Conservation (phyloP, 2,113 vertebrate genomes). For the Trogon surrucura region DNA sequence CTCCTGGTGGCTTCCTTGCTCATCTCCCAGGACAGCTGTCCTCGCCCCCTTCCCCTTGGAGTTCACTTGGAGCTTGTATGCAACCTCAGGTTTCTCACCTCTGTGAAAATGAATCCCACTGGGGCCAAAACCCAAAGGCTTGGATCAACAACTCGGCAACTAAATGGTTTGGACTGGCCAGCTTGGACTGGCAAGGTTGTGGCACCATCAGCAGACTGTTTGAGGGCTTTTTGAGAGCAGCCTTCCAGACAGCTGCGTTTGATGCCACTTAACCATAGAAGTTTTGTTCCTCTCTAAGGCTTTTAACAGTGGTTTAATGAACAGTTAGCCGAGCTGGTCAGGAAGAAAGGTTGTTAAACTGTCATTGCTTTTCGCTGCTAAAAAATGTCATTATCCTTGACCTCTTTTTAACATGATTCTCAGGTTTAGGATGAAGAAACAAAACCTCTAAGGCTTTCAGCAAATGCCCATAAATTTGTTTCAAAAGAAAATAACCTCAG, state of each 20-base stretch:
- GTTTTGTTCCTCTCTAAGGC: background rate
- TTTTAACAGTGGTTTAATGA: background rate
- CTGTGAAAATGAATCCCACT: background rate
- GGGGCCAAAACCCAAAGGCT: background rate
- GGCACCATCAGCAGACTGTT: background rate
- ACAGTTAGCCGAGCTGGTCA: background rate
- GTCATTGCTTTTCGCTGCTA: background rate
- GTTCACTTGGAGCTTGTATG: background rate
- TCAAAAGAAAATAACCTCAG: background rate
- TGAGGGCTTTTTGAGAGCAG: background rate
- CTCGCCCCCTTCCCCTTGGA: background rate
- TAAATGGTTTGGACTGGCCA: background rate
- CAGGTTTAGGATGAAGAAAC: slow-evolving; percentile 10
- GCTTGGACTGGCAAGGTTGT: background rate
- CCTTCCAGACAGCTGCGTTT: background rate
- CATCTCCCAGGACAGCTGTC: background rate
- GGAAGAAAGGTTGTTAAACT: background rate
- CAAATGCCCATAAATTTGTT: background rate
- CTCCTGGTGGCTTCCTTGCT: background rate
- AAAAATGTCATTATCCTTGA: background rate
- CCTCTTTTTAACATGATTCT: background rate
- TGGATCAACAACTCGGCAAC: background rate
- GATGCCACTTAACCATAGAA: background rate
- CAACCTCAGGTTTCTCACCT: background rate
- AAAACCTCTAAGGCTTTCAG: background rate